phyloP scores from a whole-genome alignment of 2,113 vertebrate species.

The Trichechus manatus region DNA sequence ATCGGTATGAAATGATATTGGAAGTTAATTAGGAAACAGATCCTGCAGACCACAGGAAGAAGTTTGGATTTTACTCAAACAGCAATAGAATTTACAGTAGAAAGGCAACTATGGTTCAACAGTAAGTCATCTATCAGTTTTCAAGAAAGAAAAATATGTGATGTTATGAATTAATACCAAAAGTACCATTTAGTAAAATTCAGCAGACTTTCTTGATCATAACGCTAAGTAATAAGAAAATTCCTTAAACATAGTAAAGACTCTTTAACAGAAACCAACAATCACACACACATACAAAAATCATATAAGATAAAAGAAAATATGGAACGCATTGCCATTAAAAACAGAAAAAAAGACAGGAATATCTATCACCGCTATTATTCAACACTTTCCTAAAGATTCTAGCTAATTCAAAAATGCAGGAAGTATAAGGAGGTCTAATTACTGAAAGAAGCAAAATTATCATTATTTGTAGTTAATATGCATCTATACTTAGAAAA shows the following conservation, averaged over 20 bases:
- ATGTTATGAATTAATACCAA: not conserved
- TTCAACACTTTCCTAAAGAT: not conserved
- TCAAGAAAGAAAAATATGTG: constrained; percentile 15
- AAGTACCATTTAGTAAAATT: not conserved
- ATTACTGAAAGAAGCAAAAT: not conserved
- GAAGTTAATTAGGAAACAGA: not conserved
- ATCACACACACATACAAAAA: not conserved
- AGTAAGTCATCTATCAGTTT: not conserved
- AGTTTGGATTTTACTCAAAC: not conserved
- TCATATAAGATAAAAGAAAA: not conserved
- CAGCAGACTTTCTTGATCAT: not conserved
- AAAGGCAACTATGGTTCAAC: not conserved
- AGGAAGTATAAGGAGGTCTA: not conserved
- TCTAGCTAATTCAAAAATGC: not conserved
- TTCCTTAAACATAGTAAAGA: not conserved
- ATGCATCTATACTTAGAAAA: constrained; percentile 8
- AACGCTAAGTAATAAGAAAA: constrained; percentile 13
- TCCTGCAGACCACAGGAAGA: not conserved
- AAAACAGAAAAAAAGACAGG: not conserved
- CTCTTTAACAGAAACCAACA: not conserved
- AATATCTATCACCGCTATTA: not conserved
- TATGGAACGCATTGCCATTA: not conserved
- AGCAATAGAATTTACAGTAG: not conserved
- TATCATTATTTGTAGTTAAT: not conserved
- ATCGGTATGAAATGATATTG: not conserved